Evolutionary conservation across 1,140 invertebrate genomes (phyloP), one percentile per base, ranked within the genome.

Genomic region (Drosophila lacertosa): DNA sequence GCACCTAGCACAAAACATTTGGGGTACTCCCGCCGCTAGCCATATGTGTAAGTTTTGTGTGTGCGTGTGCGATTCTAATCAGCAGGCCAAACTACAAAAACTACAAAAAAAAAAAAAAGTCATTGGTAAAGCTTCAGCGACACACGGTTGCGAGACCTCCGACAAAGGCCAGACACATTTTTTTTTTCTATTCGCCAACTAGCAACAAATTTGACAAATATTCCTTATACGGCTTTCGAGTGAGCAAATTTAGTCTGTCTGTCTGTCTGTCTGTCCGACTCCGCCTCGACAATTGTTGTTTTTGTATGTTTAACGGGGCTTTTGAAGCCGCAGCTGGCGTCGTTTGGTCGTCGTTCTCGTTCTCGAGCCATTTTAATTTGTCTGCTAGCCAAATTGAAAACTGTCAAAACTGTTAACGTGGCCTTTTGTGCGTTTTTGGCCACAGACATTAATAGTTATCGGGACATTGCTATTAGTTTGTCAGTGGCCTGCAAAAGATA

Each of bases 331-430:
- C 80, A 83, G 76, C 60, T 83, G 80, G 81, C 80, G 80, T 65
- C 81, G 48, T 37, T 71, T 57, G 60, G 75, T 79, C 76, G 53
- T 78, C 32, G 48, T 74, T 45, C 53, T 60, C 45, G 57, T 39
- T 55, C 42, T 69, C 59, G 58, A 74, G 64, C 42, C 77, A 47
- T 73, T 77, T 81, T 84, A 86, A 86, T 84, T 86, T 84, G 73
- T 74, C 51, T 64, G 71, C 39, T 32, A 58, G 32, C 37, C 70
- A 82, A 82, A 82, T 84, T 84, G 77, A 81, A 84, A 84, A 88
- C 81, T 84, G 81, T 84, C 81, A 86, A 77, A 84, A 86, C 73
- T 86, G 77, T 74, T 84, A 86, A 77, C 64, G 55, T 77, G 39
- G 60, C 60, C 67, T 48, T 74, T 58, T 68, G 39, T 33, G 57